Base-by-base conservation (phyloP, 1,140 invertebrate species). In the Lutraria rhynchaena region DNA sequence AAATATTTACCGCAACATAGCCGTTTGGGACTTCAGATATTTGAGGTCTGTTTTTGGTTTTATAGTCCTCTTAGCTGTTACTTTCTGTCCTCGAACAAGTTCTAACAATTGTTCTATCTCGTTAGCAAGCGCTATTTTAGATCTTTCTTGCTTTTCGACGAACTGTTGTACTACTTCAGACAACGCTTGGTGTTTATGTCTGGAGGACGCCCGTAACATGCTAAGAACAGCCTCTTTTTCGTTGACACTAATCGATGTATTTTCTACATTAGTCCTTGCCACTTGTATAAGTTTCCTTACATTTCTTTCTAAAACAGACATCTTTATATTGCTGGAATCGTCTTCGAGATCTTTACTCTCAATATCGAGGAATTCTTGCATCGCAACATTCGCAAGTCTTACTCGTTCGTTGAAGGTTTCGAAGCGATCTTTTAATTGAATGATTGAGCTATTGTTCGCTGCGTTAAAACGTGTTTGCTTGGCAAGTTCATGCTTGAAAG, bases 381-480 rank as follows among this genome's bases (percentile, higher is more conserved):
- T 81, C 15, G 78, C 69, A 29, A 73, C 7, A 41, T 81, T 81
- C 15, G 74, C 44, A 24, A 46, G n/a, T 55, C 29, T 61, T 4
- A 81, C 70, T 19, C 70, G 55, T 46, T 81, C 78, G 44, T 81
- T 81, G 44, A 81, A 81, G 31, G 37, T 63, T 31, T 73, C 55
- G 51, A 73, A 81, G 24, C 78, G 67, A 0, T 73, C 78, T n/a
- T 55, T 61, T 5, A 81, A 35, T 7, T 81, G 69, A 41, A 81
- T 63, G 29, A 81, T 65, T 15, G 78, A 81, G 49, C 51, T 31
- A 31, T 73, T 81, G 31, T 81, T 81, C 22, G 78, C 78, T 9
- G 78, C 78, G 27, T 81, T 81, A 24, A 81, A 81, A 11, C 69
- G 37, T 0, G 78, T 61, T 51, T 81, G 78, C 27, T 70, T 81